These are phyloP conservation scores for Drosophila orena DNA, from an alignment of 1,140 invertebrate genomes.

Conservation along the genomic window DNA sequence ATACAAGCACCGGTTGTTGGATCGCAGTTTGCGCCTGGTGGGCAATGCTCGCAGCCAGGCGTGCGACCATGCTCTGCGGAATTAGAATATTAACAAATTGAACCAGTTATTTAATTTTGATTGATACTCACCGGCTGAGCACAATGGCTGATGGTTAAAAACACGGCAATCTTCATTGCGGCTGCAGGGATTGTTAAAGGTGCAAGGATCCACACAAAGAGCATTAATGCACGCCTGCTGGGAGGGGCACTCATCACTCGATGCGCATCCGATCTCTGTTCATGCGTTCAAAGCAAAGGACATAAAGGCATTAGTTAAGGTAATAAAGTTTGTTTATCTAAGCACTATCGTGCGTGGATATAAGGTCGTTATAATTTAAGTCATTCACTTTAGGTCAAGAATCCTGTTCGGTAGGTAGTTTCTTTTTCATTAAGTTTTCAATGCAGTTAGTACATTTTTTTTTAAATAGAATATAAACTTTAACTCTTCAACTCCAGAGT, in stretches of 20 bases:
- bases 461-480: conserved; percentile 23
- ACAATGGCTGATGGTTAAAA: conserved; percentile 91
- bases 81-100: background rate
- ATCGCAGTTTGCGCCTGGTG: conserved; percentile 90
- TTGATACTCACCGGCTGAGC: conserved; percentile 88
- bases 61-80: conserved; percentile 68
- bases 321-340: conserved; percentile 6
- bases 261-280: conserved; percentile 89
- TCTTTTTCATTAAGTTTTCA: conserved; percentile 61
- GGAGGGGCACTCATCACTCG: conserved; percentile 89
- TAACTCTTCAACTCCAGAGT: conserved; percentile 23
- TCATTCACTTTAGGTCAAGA: conserved; percentile 64
- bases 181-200: conserved; percentile 89
- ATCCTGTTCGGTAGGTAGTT: conserved; percentile 64
- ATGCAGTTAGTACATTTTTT: conserved; percentile 68
- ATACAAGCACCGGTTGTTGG: conserved; percentile 91
- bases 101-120: background rate
- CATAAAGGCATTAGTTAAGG: conserved; percentile 71
- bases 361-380: conserved; percentile 33
- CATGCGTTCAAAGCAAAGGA: conserved; percentile 13
- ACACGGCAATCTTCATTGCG: conserved; percentile 89
- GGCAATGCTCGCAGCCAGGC: conserved; percentile 90
- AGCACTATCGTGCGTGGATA: conserved; percentile 23
- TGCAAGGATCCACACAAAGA: conserved; percentile 91
- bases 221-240: conserved; percentile 91